Conservation (phyloP, 2,797 vertebrate species). For the Clarias fuscus region DNA sequence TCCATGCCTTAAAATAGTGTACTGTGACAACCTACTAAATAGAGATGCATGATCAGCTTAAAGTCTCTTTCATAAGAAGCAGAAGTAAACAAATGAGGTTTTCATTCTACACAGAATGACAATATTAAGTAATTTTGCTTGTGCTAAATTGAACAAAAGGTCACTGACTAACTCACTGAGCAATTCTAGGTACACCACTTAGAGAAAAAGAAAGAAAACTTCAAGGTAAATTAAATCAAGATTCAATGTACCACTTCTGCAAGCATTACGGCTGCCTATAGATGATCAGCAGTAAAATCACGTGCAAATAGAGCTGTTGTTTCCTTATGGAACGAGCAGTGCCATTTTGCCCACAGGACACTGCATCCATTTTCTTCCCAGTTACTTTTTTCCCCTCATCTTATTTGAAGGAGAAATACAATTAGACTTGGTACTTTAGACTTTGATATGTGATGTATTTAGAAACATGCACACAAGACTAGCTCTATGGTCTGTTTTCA, state of each 20-base stretch:
- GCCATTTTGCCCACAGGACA: background rate
- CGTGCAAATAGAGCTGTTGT: background rate
- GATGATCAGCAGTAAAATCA: background rate
- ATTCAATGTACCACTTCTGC: background rate
- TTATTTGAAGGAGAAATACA: background rate
- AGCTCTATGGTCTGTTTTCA: background rate
- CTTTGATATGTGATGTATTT: background rate
- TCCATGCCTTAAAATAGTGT: background rate
- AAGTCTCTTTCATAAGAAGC: background rate
- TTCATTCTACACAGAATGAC: conserved; percentile 6
- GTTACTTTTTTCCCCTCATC: background rate
- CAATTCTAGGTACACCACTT: background rate
- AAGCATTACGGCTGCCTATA: background rate
- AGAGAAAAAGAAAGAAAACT: too few relatives aligned
- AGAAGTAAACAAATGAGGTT: conserved; percentile 12
- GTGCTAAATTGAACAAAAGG: conserved; percentile 4
- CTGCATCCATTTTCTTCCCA: background rate
- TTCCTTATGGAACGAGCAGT: background rate
- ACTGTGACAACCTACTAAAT: background rate
- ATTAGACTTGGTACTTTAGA: background rate
- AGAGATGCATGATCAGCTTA: background rate
- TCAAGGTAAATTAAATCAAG: background rate
- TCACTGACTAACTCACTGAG: conserved; percentile 2
- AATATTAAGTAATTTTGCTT: conserved; percentile 6
- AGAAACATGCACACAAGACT: background rate